Conservation (phyloP, 2,888 invertebrate genomes). For the Listrodromus nycthemerus region DNA sequence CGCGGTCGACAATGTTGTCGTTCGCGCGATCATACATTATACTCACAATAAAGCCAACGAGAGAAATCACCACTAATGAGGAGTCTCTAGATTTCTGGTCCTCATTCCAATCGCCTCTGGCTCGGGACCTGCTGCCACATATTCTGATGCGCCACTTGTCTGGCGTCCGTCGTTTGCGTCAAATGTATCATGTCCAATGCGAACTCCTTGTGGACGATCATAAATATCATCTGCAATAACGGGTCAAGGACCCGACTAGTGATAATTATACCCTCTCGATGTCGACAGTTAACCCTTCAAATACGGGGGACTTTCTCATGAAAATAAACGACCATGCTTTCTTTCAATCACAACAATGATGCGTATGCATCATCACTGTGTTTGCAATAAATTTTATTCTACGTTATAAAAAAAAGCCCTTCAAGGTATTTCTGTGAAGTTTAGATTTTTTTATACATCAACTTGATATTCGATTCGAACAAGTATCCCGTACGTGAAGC, state of each 20-base stretch:
- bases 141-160: constrained; percentile 72
- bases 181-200: constrained; percentile 74
- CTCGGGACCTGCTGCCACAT: constrained; percentile 62
- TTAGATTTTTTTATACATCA: too few relatives aligned
- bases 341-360: too few relatives aligned
- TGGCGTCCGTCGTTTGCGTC: constrained; percentile 71
- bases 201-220: constrained; percentile 78
- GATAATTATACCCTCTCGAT: background rate
- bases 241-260: constrained; percentile 32
- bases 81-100: constrained; percentile 42
- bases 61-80: constrained; percentile 19
- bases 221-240: constrained; percentile 75
- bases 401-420: too few relatives aligned
- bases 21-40: constrained; percentile 8
- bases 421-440: too few relatives aligned
- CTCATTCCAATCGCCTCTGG: constrained; percentile 49
- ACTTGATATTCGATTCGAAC: too few relatives aligned
- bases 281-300: background rate
- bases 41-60: constrained; percentile 37
- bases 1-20: background rate
- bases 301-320: too few relatives aligned
- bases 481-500: too few relatives aligned
- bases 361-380: too few relatives aligned
- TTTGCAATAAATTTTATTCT: too few relatives aligned
- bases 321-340: too few relatives aligned